A percentile compares a stretch with the other conserved stretches of the same genome.
These are phyloP conservation scores for Melieria picta DNA, from an alignment of 2,888 invertebrate species.

Conservation along the genomic window DNA sequence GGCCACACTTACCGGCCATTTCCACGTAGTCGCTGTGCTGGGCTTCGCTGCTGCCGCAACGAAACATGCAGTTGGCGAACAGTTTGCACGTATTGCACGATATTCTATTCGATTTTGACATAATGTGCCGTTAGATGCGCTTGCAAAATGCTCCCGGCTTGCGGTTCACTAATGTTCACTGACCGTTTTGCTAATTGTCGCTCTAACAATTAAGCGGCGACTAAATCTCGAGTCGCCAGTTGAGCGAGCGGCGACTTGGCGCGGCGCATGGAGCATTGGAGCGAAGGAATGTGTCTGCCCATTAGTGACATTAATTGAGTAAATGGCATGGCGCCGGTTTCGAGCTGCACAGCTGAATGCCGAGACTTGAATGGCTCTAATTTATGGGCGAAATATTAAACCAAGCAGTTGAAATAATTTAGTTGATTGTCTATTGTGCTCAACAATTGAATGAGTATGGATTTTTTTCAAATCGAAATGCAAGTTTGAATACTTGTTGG, in stretches of 20 bases:
- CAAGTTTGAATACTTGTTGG: too few relatives aligned
- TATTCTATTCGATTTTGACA: too few relatives aligned
- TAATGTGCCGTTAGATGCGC: too few relatives aligned
- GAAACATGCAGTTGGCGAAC: constrained; percentile 19
- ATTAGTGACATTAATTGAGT: constrained; percentile 16
- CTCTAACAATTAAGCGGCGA: constrained; percentile 52
- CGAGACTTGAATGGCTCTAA: too few relatives aligned
- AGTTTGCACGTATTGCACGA: constrained; percentile 19
- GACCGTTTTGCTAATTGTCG: constrained; percentile 48
- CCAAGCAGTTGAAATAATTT: too few relatives aligned
- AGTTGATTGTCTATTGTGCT: too few relatives aligned
- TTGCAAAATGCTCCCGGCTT: constrained; percentile 13
- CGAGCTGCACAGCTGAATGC: too few relatives aligned
- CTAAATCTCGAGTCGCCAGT: constrained; percentile 39
- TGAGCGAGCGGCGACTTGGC: constrained; percentile 10
- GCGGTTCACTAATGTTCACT: constrained; percentile 14
- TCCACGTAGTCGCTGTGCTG: constrained; percentile 1
- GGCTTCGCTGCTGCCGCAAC: neutral
- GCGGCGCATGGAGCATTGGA: neutral
- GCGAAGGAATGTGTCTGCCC: constrained; percentile 9
- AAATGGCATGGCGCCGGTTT: constrained; percentile 16
- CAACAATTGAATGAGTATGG: too few relatives aligned
- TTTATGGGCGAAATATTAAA: too few relatives aligned
- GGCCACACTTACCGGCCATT: constrained; percentile 18
- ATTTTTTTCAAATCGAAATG: too few relatives aligned